Base-by-base conservation (phyloP, 2,797 vertebrate genomes). In the Cryptoprocta ferox region DNA sequence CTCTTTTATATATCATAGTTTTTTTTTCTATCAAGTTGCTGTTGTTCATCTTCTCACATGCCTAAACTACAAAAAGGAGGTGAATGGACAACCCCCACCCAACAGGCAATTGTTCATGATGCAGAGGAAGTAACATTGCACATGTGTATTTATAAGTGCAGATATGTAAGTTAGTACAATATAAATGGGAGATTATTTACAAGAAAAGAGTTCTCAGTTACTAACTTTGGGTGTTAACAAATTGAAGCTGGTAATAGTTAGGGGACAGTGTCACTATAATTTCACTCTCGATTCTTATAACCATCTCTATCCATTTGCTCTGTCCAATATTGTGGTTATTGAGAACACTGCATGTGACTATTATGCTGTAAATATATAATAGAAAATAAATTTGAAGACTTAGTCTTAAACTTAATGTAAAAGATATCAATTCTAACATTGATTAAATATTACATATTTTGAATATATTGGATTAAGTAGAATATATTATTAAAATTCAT, bases 221-320 rank as follows among this genome's bases (percentile, higher is more conserved):
- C 5, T 37, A 24, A 48, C 7, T 48, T n/a, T 3, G 1, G 59
- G 16, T 8, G 26, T 50, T 86, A 68, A 70, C 45, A 61, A 16
- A 9, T 42, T 56, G 30, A 87, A 65, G 28, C 39, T 56, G 4
- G 39, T 42, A 83, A 82, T 2, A n/a, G 9, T 35, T 13, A 35
- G 7, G 5, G 39, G 59, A 35, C 21, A n/a, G 14, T 59, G 10
- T 59, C 18, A 16, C 21, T 24, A 3, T 50, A 35, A 30, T 28
- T 70, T 12, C 6, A 4, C 32, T 6, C 10, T 79, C 30, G 48
- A 63, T 81, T 45, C 3, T 35, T 14, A 28, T 48, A 76, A 45
- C 37, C 0, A 0, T 28, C 2, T 26, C 19, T n/a, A 1, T 32
- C 26, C 30, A 5, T 12, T 5, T 42, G 2, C 19, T 2, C 61